Conservation (phyloP, 1,140 invertebrate genomes). For the Bactericera cockerelli region DNA sequence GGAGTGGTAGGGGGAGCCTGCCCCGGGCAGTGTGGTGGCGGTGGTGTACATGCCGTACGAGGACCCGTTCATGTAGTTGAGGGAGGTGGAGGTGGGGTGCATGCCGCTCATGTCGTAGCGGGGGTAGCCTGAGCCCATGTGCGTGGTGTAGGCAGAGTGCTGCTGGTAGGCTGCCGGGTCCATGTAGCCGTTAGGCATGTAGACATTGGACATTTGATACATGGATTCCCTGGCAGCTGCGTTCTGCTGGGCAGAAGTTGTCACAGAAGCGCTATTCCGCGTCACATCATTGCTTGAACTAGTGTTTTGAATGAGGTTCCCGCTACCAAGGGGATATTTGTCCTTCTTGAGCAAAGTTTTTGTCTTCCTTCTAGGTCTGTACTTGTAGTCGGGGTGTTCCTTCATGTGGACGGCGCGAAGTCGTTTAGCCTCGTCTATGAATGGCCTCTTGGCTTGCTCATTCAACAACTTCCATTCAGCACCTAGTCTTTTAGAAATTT, state of each 20-base stretch:
- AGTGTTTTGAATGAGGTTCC: slow-evolving; percentile 27
- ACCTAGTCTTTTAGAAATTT: slow-evolving; percentile 93
- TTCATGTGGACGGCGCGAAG: slow-evolving; percentile 98
- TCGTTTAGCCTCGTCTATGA: slow-evolving; percentile 98
- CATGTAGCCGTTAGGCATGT: slow-evolving; percentile 91
- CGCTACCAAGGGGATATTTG: slow-evolving; percentile 67
- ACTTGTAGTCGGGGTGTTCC: slow-evolving; percentile 99
- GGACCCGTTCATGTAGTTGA: slow-evolving; percentile 69
- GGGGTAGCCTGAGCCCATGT: slow-evolving; percentile 35
- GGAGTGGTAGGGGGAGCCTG: slow-evolving; percentile 43
- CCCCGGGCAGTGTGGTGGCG: slow-evolving; percentile 38
- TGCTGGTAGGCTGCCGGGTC: slow-evolving; percentile 60
- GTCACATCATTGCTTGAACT: background rate
- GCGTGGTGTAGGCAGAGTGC: slow-evolving; percentile 48
- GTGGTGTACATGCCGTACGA: slow-evolving; percentile 44
- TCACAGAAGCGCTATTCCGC: slow-evolving; percentile 29
- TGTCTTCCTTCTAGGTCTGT: slow-evolving; percentile 79
- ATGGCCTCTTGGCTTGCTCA: slow-evolving; percentile 91
- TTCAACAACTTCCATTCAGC: slow-evolving; percentile 98
- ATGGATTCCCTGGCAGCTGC: slow-evolving; percentile 38
- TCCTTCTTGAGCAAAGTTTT: slow-evolving; percentile 92
- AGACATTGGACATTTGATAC: slow-evolving; percentile 86
- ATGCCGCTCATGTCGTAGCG: slow-evolving; percentile 73
- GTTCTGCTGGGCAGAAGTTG: slow-evolving; percentile 36
- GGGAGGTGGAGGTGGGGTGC: slow-evolving; percentile 41